Percentiles rank a stretch among this genome's conserved stretches.
phyloP scores from a whole-genome alignment of 2,888 invertebrate species.

The Drosophila fulvimacula region DNA sequence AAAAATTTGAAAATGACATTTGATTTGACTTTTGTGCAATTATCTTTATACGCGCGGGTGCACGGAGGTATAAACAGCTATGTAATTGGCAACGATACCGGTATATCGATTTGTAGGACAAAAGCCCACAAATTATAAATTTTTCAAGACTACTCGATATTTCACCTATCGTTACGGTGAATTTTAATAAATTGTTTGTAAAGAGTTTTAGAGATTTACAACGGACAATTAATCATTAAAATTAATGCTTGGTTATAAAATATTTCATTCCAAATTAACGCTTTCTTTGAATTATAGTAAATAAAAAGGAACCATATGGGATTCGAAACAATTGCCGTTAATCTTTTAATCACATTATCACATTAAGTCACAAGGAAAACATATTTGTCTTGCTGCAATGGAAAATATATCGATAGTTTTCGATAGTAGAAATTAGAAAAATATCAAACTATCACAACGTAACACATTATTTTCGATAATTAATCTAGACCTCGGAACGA shows the following conservation, averaged over 20 bases:
- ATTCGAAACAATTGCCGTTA: background rate
- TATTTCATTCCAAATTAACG: background rate
- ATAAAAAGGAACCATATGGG: background rate
- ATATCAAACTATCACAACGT: conserved; percentile 28
- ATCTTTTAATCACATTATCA: background rate
- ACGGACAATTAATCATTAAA: background rate
- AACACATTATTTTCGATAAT: conserved; percentile 29
- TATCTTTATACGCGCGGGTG: conserved; percentile 40
- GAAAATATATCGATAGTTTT: conserved; percentile 36
- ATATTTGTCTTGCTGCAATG: background rate
- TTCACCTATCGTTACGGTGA: conserved; percentile 3
- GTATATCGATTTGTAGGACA: conserved; percentile 10
- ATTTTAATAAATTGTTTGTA: background rate
- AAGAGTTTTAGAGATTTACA: background rate
- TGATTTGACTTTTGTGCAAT: conserved; percentile 48
- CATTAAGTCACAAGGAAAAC: background rate
- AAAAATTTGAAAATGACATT: conserved; percentile 40
- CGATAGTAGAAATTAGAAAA: background rate
- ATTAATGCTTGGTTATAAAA: background rate
- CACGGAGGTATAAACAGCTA: conserved; percentile 20
- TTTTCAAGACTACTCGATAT: conserved; percentile 4
- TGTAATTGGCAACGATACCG: conserved; percentile 32
- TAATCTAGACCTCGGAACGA: conserved; percentile 10
- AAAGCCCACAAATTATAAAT: background rate
- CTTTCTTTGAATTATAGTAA: background rate